Conservation (phyloP, 2,113 vertebrate genomes). For the Cephalopterus ornatus region DNA sequence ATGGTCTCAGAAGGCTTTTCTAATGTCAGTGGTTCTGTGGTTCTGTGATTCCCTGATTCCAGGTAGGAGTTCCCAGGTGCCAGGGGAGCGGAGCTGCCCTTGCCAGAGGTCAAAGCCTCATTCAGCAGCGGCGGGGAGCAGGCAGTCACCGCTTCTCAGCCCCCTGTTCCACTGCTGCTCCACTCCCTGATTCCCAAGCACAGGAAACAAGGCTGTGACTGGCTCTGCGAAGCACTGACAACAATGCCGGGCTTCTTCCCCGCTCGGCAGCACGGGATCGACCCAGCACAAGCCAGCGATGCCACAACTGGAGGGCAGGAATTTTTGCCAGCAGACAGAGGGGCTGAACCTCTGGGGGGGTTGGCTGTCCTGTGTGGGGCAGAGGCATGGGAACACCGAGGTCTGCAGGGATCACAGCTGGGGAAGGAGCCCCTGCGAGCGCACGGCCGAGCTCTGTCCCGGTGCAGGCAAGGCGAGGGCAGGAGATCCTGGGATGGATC, state of each 20-base stretch:
- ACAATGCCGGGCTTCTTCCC: neutral
- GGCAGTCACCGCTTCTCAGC: fast-evolving
- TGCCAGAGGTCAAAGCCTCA: neutral
- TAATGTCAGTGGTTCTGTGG: fast-evolving
- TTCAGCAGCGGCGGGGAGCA: neutral
- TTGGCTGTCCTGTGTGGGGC: neutral
- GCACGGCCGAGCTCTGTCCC: fast-evolving
- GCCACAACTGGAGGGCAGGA: neutral
- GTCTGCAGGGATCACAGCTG: neutral
- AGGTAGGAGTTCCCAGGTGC: fast-evolving
- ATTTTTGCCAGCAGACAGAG: neutral
- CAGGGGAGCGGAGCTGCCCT: neutral
- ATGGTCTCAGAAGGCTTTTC: neutral
- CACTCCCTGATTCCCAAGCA: neutral
- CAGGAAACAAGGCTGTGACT: neutral
- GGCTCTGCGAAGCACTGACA: constrained; percentile 43
- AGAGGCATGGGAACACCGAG: fast-evolving
- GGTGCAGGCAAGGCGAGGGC: neutral
- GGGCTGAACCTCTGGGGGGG: neutral
- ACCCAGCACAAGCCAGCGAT: neutral
- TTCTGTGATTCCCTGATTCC: fast-evolving
- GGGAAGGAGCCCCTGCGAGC: neutral
- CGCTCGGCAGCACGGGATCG: fast-evolving
- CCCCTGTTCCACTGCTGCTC: neutral
- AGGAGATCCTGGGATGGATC: neutral